Conservation (phyloP, 2,113 vertebrate species). For the Ceuthmochares aereus region DNA sequence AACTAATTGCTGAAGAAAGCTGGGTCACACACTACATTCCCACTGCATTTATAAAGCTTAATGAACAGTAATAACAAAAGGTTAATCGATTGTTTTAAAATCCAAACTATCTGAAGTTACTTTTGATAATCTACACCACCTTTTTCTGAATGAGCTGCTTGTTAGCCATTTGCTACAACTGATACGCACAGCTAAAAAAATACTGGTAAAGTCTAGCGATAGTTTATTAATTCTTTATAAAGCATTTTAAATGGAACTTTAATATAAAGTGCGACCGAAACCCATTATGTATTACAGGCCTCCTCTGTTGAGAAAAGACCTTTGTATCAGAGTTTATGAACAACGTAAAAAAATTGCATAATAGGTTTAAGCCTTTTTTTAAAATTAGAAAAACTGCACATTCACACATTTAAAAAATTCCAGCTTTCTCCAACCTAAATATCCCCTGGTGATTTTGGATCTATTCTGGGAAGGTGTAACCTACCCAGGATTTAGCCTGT, state of each 20-base stretch:
- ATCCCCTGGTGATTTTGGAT: neutral
- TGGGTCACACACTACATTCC: neutral
- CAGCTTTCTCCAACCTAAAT: neutral
- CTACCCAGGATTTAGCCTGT: neutral
- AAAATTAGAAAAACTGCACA: constrained; percentile 23
- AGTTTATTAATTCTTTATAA: constrained; percentile 3
- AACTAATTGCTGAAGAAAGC: neutral
- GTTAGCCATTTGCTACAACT: neutral
- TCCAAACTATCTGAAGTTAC: neutral
- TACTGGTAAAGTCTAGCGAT: neutral
- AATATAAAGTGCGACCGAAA: constrained; percentile 48
- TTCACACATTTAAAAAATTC: neutral
- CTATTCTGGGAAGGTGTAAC: neutral
- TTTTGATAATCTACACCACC: neutral
- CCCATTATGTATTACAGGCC: neutral
- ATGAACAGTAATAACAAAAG: neutral
- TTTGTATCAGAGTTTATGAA: constrained; percentile 5
- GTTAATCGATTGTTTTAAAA: neutral
- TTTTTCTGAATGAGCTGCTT: constrained; percentile 13
- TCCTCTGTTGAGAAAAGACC: neutral
- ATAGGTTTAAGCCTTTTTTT: constrained; percentile 40
- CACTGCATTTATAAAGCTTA: neutral
- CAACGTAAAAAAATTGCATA: constrained; percentile 27
- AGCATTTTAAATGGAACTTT: constrained; percentile 26
- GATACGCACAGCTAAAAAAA: neutral